Evolutionary conservation across 2,797 vertebrate genomes (phyloP).

Genomic region (Orientallactaga sibirica): DNA sequence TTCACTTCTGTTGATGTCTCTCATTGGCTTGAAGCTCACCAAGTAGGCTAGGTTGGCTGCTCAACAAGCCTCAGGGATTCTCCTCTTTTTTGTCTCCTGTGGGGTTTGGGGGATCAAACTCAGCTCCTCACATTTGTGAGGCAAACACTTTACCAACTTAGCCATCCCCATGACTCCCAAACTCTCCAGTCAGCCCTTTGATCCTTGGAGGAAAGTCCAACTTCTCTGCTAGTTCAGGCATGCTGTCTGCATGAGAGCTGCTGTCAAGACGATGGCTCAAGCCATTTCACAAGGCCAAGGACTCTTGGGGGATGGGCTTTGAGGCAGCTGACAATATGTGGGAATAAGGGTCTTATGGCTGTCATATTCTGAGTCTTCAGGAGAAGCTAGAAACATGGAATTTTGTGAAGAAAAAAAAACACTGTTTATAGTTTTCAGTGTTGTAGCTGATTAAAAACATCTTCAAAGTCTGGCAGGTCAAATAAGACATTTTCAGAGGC

Average conservation of each 20-base stretch:
- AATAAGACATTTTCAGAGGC: background rate
- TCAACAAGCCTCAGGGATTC: too few relatives aligned
- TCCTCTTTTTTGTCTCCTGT: too few relatives aligned
- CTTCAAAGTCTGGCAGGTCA: background rate
- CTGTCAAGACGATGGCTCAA: background rate
- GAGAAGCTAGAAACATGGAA: constrained; percentile 24
- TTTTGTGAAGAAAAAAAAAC: background rate
- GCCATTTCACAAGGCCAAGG: fast-evolving
- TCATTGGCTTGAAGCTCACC: too few relatives aligned
- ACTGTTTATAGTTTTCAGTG: background rate
- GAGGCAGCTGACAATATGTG: too few relatives aligned
- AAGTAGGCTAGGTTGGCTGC: too few relatives aligned
- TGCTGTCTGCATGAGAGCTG: background rate
- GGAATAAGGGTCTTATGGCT: background rate
- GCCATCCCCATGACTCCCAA: too few relatives aligned
- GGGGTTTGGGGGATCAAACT: too few relatives aligned
- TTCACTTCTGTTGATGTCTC: too few relatives aligned
- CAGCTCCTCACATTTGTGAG: too few relatives aligned
- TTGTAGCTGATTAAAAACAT: background rate
- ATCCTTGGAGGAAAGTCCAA: background rate
- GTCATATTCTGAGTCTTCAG: background rate
- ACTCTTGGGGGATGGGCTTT: background rate
- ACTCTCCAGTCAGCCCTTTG: background rate
- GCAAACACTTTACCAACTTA: too few relatives aligned
- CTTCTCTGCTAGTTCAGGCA: background rate